phyloP scores from a whole-genome alignment of 92 coral and sea anemone genomes.

The Paragorgia papillata region DNA sequence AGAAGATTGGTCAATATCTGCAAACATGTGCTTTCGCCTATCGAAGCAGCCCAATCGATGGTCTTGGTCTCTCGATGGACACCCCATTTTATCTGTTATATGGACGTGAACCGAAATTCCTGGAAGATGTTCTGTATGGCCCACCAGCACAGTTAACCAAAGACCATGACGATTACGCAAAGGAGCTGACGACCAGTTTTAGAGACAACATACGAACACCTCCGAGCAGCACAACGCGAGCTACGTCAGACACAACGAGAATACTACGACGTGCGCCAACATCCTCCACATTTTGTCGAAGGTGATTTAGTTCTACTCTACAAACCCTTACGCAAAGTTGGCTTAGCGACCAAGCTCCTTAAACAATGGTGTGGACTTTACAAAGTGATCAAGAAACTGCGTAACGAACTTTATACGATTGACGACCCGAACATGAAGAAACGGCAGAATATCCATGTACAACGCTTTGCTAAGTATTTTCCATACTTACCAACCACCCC shows the following conservation, averaged over 20 bases:
- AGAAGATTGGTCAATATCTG: conserved; percentile 16
- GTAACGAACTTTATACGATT: background rate
- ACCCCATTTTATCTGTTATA: conserved; percentile 2
- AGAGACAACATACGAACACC: no score
- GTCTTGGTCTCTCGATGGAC: conserved; percentile 14
- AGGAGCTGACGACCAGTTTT: background rate
- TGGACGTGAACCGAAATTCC: conserved; percentile 21
- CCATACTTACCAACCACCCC: background rate
- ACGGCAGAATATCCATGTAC: background rate
- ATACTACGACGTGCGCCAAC: background rate
- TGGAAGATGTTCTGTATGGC: no score
- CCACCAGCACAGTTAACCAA: conserved; percentile 2
- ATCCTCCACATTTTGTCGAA: no score
- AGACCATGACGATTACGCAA: conserved; percentile 4
- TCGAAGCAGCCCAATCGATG: conserved; percentile 26
- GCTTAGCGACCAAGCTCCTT: no score
- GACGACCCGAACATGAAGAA: background rate
- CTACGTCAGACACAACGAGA: conserved; percentile 16
- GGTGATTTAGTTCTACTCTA: no score
- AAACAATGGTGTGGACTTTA: no score
- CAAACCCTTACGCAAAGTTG: background rate
- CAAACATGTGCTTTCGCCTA: conserved; percentile 27
- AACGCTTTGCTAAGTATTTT: background rate
- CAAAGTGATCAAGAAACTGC: background rate
- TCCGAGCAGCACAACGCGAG: conserved; percentile 1